These are phyloP conservation scores for Cranoglanis bouderius DNA, from an alignment of 2,113 vertebrate genomes.

Conservation along the genomic window DNA sequence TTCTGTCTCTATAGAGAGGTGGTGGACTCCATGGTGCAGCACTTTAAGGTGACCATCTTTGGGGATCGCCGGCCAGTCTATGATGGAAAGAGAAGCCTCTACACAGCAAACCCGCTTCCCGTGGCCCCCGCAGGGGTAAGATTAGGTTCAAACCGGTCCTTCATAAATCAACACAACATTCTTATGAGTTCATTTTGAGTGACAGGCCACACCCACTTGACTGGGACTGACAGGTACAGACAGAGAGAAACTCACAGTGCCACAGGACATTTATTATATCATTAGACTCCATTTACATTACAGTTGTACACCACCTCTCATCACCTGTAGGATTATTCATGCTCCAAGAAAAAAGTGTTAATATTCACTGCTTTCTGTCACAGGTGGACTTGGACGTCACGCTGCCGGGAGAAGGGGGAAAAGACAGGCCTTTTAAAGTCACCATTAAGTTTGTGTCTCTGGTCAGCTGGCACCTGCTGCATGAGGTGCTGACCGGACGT, in stretches of 20 bases:
- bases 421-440: slow-evolving; percentile 98
- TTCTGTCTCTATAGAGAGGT: slow-evolving; percentile 82
- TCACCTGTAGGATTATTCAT: neutral
- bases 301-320: neutral
- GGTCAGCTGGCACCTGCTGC: slow-evolving; percentile 98
- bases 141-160: neutral
- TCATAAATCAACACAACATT: neutral
- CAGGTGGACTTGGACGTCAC: slow-evolving; percentile 99
- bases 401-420: slow-evolving; percentile 96
- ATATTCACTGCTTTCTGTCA: neutral
- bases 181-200: neutral
- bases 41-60: slow-evolving; percentile 98
- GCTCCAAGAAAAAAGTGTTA: neutral
- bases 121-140: slow-evolving; percentile 86
- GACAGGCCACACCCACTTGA: neutral
- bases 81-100: slow-evolving; percentile 96
- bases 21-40: slow-evolving; percentile 99
- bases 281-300: neutral
- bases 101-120: slow-evolving; percentile 92
- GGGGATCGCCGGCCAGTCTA: slow-evolving; percentile 95
- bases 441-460: slow-evolving; percentile 97
- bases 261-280: neutral
- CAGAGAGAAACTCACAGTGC: neutral
- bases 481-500: slow-evolving; percentile 96
- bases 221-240: neutral